Percentiles rank a stretch among this genome's conserved stretches.
phyloP scores from a whole-genome alignment of 2,888 invertebrate species.

The Carabus problematicus region DNA sequence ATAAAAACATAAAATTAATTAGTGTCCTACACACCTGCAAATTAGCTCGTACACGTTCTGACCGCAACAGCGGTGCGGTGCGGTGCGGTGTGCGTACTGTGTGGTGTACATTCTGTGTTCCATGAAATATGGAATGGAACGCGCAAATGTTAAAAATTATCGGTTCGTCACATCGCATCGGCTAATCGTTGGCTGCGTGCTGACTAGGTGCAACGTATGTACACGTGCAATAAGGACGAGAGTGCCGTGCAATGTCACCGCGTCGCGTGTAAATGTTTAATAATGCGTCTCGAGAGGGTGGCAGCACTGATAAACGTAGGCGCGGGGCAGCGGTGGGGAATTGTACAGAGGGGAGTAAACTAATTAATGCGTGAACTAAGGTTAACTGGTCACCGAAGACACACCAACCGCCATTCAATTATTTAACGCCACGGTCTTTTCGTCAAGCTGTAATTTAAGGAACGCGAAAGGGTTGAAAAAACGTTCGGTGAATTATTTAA shows the following conservation, averaged over 20 bases:
- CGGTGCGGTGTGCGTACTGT: too few relatives aligned
- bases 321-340: neutral
- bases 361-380: conserved; percentile 36
- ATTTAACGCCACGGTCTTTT: conserved; percentile 1
- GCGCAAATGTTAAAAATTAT: conserved; percentile 27
- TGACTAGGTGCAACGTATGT: neutral
- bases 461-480: conserved; percentile 15
- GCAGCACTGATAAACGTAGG: conserved; percentile 28
- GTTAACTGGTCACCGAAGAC: conserved; percentile 31
- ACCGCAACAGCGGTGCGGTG: too few relatives aligned
- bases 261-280: conserved; percentile 34
- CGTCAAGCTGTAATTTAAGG: neutral
- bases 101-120: too few relatives aligned
- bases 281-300: conserved; percentile 22
- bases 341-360: conserved; percentile 13
- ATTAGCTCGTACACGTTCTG: neutral
- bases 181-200: neutral
- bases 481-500: conserved; percentile 28
- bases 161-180: conserved; percentile 5
- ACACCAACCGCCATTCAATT: conserved; percentile 5
- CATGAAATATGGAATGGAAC: conserved; percentile 6
- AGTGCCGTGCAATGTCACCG: conserved; percentile 18
- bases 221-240: neutral
- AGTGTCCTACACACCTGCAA: conserved; percentile 16
- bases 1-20: conserved; percentile 17